phyloP scores from a whole-genome alignment of 2,888 invertebrate species.

The Pachymerium ferrugineum region DNA sequence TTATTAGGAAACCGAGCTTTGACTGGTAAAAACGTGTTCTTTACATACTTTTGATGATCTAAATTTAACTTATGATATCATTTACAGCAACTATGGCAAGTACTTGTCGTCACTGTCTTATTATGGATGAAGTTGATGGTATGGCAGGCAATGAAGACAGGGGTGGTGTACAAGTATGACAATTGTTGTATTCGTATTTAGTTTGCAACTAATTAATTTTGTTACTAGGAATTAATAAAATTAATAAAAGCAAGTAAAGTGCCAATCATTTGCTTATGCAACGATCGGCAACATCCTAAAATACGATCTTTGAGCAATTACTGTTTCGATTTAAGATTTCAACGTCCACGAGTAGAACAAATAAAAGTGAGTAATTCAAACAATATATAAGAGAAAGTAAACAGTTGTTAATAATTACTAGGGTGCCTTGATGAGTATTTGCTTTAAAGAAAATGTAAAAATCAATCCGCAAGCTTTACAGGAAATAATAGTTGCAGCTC shows the following conservation, averaged over 20 bases:
- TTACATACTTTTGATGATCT: not conserved
- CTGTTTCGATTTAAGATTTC: constrained; percentile 84
- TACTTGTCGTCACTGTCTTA: constrained; percentile 71
- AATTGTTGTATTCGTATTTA: not conserved
- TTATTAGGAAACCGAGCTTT: constrained; percentile 61
- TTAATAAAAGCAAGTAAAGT: constrained; percentile 82
- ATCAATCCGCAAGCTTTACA: constrained; percentile 68
- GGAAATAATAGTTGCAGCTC: constrained; percentile 77
- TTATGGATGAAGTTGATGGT: constrained; percentile 99
- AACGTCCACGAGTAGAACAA: constrained; percentile 77
- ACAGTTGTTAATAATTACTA: constrained; percentile 46
- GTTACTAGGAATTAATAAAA: constrained; percentile 70
- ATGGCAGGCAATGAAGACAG: constrained; percentile 99
- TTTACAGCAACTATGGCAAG: not conserved
- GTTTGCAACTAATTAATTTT: not conserved
- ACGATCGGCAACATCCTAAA: constrained; percentile 88
- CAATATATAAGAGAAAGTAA: not conserved
- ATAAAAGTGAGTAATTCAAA: constrained; percentile 61
- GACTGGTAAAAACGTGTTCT: constrained; percentile 37
- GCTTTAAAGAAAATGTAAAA: constrained; percentile 82
- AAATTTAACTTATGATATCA: constrained; percentile 11
- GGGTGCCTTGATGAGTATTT: constrained; percentile 85
- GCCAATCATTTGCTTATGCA: constrained; percentile 96
- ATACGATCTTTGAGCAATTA: constrained; percentile 88
- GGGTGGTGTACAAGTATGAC: constrained; percentile 68